Conservation (phyloP, 2,113 vertebrate genomes). For the Perca flavescens region DNA sequence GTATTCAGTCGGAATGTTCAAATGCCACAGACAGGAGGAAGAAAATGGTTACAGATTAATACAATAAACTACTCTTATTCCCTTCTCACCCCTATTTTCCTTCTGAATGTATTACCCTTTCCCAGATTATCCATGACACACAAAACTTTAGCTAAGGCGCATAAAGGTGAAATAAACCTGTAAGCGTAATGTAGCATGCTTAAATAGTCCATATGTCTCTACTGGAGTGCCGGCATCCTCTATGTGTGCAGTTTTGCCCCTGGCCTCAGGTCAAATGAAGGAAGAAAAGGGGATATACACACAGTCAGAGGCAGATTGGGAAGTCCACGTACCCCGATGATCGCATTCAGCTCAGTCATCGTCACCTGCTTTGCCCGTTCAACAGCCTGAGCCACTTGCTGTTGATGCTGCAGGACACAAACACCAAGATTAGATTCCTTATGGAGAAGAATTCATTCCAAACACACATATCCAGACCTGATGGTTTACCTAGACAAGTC, state of each 20-base stretch:
- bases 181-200: conserved; percentile 61
- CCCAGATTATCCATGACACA: conserved; percentile 37
- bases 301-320: conserved; percentile 98
- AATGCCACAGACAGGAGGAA: conserved; percentile 25
- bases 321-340: conserved; percentile 99
- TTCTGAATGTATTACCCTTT: conserved; percentile 47
- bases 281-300: conserved; percentile 97
- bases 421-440: conserved; percentile 46
- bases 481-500: background rate
- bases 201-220: conserved; percentile 5
- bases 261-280: conserved; percentile 85
- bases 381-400: conserved; percentile 98
- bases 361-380: conserved; percentile 99
- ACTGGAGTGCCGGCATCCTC: conserved; percentile 26
- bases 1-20: conserved; percentile 41
- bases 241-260: conserved; percentile 83
- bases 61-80: conserved; percentile 21
- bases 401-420: conserved; percentile 90
- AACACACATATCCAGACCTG: background rate
- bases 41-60: conserved; percentile 32
- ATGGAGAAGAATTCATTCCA: background rate
- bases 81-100: conserved; percentile 20
- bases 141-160: conserved; percentile 32
- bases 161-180: conserved; percentile 35
- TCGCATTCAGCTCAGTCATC: conserved; percentile 98